These are phyloP conservation scores for Tinamus guttatus DNA, from an alignment of 2,113 vertebrate species.

Conservation along the genomic window DNA sequence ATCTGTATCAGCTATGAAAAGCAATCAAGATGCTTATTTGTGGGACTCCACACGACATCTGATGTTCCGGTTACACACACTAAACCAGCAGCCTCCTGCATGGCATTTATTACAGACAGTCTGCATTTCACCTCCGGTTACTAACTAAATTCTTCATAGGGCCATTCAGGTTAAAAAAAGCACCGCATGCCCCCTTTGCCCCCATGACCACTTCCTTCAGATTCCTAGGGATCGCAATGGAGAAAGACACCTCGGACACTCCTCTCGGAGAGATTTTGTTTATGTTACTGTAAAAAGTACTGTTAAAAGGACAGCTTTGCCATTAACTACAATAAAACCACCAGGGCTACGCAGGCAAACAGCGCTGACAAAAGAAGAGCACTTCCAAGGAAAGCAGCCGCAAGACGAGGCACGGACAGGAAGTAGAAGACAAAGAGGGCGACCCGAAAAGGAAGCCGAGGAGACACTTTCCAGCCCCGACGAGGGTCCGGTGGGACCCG, in stretches of 20 bases:
- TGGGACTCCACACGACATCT: fast-evolving
- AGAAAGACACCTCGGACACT: background rate
- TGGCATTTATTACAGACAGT: background rate
- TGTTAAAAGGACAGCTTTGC: background rate
- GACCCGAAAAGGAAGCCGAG: background rate
- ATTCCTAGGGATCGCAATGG: background rate
- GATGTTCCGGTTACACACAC: background rate
- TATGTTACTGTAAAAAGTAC: background rate
- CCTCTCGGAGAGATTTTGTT: background rate
- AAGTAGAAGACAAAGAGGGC: background rate
- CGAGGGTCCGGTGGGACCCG: background rate
- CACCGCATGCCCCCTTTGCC: background rate
- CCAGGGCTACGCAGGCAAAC: background rate
- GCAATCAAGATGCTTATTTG: background rate
- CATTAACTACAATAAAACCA: background rate
- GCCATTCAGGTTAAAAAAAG: background rate
- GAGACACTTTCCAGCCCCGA: background rate
- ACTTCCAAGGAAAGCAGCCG: background rate
- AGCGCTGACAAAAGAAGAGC: background rate
- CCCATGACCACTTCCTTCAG: background rate
- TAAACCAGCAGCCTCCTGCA: background rate
- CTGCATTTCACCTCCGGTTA: background rate
- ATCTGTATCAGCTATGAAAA: background rate
- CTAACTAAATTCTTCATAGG: background rate
- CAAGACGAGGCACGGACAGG: background rate